Evolutionary conservation across 2,888 invertebrate species (phyloP).

Genomic region (Archips crataeganus): DNA sequence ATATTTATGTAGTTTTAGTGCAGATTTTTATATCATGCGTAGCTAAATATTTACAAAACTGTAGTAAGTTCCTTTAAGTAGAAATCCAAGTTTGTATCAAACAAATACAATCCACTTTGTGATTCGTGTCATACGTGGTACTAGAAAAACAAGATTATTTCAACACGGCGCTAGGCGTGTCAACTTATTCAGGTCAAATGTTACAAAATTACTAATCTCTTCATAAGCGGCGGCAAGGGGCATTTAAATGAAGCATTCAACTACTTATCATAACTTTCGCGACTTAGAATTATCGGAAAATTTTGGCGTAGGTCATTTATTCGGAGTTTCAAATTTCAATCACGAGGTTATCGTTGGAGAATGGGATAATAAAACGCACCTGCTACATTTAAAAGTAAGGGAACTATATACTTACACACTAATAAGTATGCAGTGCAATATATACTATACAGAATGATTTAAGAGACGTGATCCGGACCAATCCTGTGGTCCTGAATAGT

Average conservation of each 20-base stretch:
- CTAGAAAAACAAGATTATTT: conserved; percentile 44
- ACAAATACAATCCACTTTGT: conserved; percentile 17
- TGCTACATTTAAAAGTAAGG: too few species aligned
- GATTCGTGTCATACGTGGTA: conserved; percentile 47
- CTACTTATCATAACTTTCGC: background rate
- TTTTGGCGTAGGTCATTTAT: background rate
- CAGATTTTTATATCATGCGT: too few species aligned
- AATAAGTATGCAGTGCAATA: too few species aligned
- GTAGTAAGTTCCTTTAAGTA: background rate
- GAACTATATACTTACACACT: too few species aligned
- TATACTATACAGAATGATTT: too few species aligned
- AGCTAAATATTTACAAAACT: too few species aligned
- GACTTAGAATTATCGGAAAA: background rate
- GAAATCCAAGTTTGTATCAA: background rate
- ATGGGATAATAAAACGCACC: too few species aligned
- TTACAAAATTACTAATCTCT: conserved; percentile 50
- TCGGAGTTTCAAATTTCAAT: background rate
- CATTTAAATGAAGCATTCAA: background rate
- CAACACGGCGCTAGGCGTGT: conserved; percentile 47
- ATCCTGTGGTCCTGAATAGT: too few species aligned
- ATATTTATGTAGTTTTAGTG: too few species aligned
- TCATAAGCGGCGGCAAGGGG: conserved; percentile 42
- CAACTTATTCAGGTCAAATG: conserved; percentile 47
- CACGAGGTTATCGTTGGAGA: too few species aligned
- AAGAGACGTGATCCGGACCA: too few species aligned